Evolutionary conservation across 2,888 invertebrate genomes (phyloP), one percentile per base, ranked within the genome.

Genomic region (Chymomyza caudatula): DNA sequence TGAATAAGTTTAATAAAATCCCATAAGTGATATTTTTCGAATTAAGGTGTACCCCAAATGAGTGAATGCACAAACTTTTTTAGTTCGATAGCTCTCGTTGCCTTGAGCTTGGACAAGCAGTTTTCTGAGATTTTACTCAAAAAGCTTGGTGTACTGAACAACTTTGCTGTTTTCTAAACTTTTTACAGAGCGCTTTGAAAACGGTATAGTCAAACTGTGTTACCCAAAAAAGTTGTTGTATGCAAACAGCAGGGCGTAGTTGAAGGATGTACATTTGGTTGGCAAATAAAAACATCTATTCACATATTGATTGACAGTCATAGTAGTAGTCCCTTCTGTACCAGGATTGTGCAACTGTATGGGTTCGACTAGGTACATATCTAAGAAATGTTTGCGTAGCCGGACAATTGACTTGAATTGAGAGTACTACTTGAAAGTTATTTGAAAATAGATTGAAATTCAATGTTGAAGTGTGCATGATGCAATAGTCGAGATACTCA

Each of bases 251-350:
- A 37, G 11, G 29, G 11, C 29, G 11, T 37, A 37, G 29, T 37
- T 37, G 29, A 37, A 37, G 29, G 11, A 37, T 37, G 29, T 37
- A 37, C 47, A 62, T 64, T 65, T 58, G 23, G 43, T 63, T 49
- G 42, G 56, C 49, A 65, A 77, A 77, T 85, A 69, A 77, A 82
- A 82, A 65, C 71, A 62, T 71, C 73, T 64, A 67, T 55, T 54
- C 63, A 75, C 69, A 69, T 77, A 69, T 71, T 76, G 74, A 84
- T 72, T 70, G 71, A 42, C 44, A 57, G 15, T 19, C 13, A n/a
- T 25, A 29, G 59, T 25, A 52, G 54, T 47, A 11, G 29, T 11
- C 11, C 4, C 11, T 37, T 6, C 20, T 54, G 54, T 23, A 19
- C 54, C 65, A 44, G 55, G 43, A 52, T 44, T 56, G 49, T 71